Evolutionary conservation across 2,113 vertebrate species (phyloP), one percentile per base, ranked within the genome.

Genomic region (Channa argus): DNA sequence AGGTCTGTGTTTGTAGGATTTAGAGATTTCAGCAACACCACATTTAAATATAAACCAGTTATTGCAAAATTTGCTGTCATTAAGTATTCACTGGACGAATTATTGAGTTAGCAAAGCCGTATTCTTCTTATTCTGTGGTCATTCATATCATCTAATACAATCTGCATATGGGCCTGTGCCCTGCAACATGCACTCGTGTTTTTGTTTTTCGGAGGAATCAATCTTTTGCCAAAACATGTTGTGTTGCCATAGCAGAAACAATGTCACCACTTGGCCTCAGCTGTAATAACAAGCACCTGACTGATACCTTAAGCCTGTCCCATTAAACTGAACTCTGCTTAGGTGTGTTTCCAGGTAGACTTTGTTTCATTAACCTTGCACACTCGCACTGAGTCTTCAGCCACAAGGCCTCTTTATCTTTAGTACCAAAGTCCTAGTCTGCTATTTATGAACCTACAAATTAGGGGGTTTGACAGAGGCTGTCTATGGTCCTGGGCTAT

Each of bases 391-490:
- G 61, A 44, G 60, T 53, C 74, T 82, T 64, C 54, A 70, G 73
- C 84, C 82, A 53, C 71, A 63, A 55, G 89, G 82, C 74, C 81
- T 84, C 80, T 83, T 82, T 90, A 88, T 88, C 79, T 89, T 84
- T 70, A 82, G 80, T 14, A 39, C 74, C 71, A 85, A 84, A 84
- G 86, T 88, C 84, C 70, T 72, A 78, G 78, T 73, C 74, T 87
- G 83, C 91, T 90, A 85, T 91, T 93, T 93, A 79, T 82, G 84
- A 88, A 91, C 91, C 86, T 82, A 85, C 81, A 91, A 93, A 93
- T 94, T 89, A 92, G 82, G 78, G 88, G 87, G 85, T 87, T 86
- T 85, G 79, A 85, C 77, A 70, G 71, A 63, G 85, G 75, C 62
- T 82, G 83, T 87, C 87, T 90, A 83, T 86, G 81, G 85, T 83